phyloP scores from a whole-genome alignment of 2,113 vertebrate species.

The Haplochromis burtoni region DNA sequence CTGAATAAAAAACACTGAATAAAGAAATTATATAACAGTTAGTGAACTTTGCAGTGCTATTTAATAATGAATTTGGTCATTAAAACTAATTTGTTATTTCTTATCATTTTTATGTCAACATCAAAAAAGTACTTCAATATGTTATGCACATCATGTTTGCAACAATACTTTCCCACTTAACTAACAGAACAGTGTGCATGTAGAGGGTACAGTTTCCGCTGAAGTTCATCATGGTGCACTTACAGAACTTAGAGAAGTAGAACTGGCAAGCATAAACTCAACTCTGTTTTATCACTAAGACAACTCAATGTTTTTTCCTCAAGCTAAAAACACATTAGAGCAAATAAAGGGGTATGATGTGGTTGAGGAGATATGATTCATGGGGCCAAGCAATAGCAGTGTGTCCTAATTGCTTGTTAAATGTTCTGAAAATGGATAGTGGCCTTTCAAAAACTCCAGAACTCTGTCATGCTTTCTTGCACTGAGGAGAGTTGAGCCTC shows the following conservation, averaged over 20 bases:
- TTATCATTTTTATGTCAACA: neutral
- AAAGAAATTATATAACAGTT: neutral
- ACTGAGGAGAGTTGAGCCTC: constrained; percentile 34
- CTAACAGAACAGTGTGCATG: neutral
- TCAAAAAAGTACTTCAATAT: neutral
- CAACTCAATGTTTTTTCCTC: neutral
- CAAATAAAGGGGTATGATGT: constrained; percentile 18
- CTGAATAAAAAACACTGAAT: neutral
- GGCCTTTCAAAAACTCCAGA: constrained; percentile 55
- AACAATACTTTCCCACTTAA: neutral
- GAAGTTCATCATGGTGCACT: neutral
- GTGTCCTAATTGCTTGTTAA: constrained; percentile 37
- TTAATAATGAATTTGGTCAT: neutral
- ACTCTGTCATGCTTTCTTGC: constrained; percentile 52
- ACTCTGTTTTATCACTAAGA: neutral
- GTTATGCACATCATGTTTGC: neutral
- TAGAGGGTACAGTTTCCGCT: neutral
- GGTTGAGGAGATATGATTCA: constrained; percentile 27
- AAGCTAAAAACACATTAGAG: constrained; percentile 15
- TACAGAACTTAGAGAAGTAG: neutral
- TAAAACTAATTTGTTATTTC: neutral
- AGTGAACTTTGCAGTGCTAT: neutral
- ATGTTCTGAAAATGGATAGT: constrained; percentile 59
- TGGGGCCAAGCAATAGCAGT: constrained; percentile 10
- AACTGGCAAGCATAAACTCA: neutral